These are phyloP conservation scores for Seriola aureovittata DNA, from an alignment of 2,113 vertebrate species.

Conservation along the genomic window DNA sequence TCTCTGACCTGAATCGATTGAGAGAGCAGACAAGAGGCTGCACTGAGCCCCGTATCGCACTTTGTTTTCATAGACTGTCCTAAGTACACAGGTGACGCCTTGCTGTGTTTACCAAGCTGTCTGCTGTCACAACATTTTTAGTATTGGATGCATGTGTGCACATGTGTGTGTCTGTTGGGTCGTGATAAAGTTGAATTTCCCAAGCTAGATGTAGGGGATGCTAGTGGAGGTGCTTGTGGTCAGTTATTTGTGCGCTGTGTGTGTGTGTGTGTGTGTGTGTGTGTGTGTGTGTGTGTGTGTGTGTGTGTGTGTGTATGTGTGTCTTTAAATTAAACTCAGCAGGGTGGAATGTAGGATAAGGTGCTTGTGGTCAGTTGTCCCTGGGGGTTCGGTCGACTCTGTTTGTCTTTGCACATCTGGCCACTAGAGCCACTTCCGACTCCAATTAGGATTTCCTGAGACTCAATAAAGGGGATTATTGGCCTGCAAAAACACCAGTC, in stretches of 20 bases:
- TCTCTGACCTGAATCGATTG: conserved; percentile 34
- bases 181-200: conserved; percentile 12
- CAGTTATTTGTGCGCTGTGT: conserved; percentile 30
- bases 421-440: conserved; percentile 77
- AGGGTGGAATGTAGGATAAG: conserved; percentile 41
- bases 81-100: conserved; percentile 43
- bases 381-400: conserved; percentile 49
- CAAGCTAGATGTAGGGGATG: conserved; percentile 1
- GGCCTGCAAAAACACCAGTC: conserved; percentile 71
- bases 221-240: conserved; percentile 27
- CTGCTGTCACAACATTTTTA: conserved; percentile 28
- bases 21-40: conserved; percentile 19
- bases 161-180: not conserved
- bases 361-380: conserved; percentile 66
- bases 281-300: conserved; percentile 20
- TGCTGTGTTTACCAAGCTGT: conserved; percentile 58
- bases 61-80: conserved; percentile 35
- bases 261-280: conserved; percentile 10
- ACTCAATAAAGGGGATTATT: conserved; percentile 82
- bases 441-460: conserved; percentile 85
- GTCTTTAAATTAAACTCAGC: conserved; percentile 60
- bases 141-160: not conserved
- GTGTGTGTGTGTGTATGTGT: conserved; percentile 6
- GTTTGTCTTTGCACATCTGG: conserved; percentile 82
- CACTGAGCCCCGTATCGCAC: not conserved